A percentile compares a stretch with the other conserved stretches of the same genome.
These are phyloP conservation scores for Caiman crocodilus DNA, from an alignment of 2,797 vertebrate genomes.

Conservation along the genomic window DNA sequence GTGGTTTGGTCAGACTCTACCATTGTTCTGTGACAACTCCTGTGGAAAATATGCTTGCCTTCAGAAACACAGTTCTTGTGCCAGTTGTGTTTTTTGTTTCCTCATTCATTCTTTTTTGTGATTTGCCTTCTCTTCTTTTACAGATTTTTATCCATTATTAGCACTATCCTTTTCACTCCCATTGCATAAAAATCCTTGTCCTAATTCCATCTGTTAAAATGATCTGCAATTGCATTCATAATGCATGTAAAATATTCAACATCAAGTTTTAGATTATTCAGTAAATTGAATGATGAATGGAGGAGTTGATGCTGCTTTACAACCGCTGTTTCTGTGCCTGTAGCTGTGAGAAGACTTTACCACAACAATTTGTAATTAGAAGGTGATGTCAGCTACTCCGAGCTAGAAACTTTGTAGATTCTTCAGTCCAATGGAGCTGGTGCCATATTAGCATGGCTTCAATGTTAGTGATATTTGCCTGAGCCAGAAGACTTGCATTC, in stretches of 20 bases:
- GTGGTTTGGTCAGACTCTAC: neutral
- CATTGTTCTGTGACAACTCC: neutral
- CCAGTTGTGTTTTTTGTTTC: neutral
- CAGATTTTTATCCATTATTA: neutral
- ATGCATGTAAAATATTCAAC: neutral
- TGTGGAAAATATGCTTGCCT: neutral
- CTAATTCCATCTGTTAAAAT: neutral
- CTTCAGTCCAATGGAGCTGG: too few relatives aligned
- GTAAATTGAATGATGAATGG: neutral
- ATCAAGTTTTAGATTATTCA: neutral
- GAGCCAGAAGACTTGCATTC: too few relatives aligned
- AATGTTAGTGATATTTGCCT: too few relatives aligned
- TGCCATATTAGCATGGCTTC: too few relatives aligned
- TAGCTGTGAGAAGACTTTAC: neutral
- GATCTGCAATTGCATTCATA: neutral
- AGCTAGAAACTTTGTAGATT: neutral
- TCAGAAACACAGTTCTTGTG: neutral
- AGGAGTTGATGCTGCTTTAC: neutral
- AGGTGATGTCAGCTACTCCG: neutral
- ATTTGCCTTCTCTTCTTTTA: neutral
- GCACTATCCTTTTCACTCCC: neutral
- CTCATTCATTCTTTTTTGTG: neutral
- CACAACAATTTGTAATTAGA: neutral
- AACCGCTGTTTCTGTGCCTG: neutral
- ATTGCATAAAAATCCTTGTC: neutral